A percentile compares a stretch with the other conserved stretches of the same genome.
These are phyloP conservation scores for Hemitrygon akajei DNA, from an alignment of 2,797 vertebrate genomes.

Conservation along the genomic window DNA sequence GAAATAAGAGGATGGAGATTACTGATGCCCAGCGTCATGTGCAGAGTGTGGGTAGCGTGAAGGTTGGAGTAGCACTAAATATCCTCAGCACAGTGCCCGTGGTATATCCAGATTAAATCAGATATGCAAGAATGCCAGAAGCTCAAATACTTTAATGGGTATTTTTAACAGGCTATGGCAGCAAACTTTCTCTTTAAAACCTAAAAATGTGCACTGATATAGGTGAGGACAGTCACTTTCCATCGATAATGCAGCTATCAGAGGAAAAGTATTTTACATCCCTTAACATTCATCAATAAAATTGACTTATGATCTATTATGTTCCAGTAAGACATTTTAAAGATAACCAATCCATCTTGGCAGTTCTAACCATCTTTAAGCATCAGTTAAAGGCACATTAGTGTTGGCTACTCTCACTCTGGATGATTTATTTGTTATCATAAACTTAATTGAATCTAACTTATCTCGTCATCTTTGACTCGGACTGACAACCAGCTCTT, in stretches of 20 bases:
- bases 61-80: no score
- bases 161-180: not conserved
- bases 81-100: no score
- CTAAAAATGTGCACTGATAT: not conserved
- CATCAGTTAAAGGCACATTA: slow-evolving; percentile 13
- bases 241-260: not conserved
- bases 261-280: not conserved
- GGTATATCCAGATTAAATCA: not conserved
- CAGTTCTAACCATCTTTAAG: not conserved
- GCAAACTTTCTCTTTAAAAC: not conserved
- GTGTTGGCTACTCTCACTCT: not conserved
- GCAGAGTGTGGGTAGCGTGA: no score
- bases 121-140: not conserved
- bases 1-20: no score
- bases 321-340: slow-evolving; percentile 6
- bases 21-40: no score
- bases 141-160: not conserved
- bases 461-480: not conserved
- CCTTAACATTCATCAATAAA: not conserved
- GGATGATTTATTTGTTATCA: not conserved
- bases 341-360: not conserved
- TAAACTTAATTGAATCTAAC: not conserved
- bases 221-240: not conserved
- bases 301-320: not conserved
- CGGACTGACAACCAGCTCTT: not conserved